A percentile compares a stretch with the other conserved stretches of the same genome.
Evolutionary conservation across 2,888 invertebrate genomes (phyloP).

Genomic region (Chrysodeixis includens): DNA sequence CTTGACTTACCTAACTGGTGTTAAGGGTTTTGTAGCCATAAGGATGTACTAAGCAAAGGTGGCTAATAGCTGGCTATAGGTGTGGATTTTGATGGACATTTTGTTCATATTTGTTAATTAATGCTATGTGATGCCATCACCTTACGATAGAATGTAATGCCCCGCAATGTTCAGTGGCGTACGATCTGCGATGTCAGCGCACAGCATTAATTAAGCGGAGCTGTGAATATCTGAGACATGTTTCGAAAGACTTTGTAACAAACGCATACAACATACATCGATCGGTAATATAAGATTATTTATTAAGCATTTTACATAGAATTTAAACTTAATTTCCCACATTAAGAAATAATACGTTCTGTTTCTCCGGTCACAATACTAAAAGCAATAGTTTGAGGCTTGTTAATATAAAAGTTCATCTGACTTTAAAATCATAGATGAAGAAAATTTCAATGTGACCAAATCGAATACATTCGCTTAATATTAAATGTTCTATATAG

Average conservation of each 20-base stretch:
- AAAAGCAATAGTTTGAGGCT: slow-evolving; percentile 63
- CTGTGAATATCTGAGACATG: slow-evolving; percentile 60
- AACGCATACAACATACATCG: slow-evolving; percentile 57
- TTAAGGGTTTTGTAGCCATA: slow-evolving; percentile 31
- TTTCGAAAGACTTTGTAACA: slow-evolving; percentile 49
- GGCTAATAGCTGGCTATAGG: slow-evolving; percentile 32
- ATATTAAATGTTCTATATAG: slow-evolving; percentile 88
- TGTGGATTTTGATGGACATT: slow-evolving; percentile 46
- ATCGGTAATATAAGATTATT: slow-evolving; percentile 67
- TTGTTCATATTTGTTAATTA: slow-evolving; percentile 35
- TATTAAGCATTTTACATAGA: slow-evolving; percentile 64
- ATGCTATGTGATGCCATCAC: slow-evolving; percentile 27
- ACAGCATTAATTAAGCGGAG: slow-evolving; percentile 48
- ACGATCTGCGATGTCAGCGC: not conserved
- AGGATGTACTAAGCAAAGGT: slow-evolving; percentile 23
- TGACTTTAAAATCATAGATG: slow-evolving; percentile 49
- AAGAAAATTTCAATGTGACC: slow-evolving; percentile 80
- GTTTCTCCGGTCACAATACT: slow-evolving; percentile 58
- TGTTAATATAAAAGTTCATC: slow-evolving; percentile 45
- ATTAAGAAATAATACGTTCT: slow-evolving; percentile 39
- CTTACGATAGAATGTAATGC: not conserved
- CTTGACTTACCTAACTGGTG: slow-evolving; percentile 11
- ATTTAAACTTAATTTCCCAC: slow-evolving; percentile 59
- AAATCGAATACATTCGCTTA: slow-evolving; percentile 89
- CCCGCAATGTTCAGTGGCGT: not conserved